Conservation (phyloP, 2,888 invertebrate species). For the Diarsia brunnea region DNA sequence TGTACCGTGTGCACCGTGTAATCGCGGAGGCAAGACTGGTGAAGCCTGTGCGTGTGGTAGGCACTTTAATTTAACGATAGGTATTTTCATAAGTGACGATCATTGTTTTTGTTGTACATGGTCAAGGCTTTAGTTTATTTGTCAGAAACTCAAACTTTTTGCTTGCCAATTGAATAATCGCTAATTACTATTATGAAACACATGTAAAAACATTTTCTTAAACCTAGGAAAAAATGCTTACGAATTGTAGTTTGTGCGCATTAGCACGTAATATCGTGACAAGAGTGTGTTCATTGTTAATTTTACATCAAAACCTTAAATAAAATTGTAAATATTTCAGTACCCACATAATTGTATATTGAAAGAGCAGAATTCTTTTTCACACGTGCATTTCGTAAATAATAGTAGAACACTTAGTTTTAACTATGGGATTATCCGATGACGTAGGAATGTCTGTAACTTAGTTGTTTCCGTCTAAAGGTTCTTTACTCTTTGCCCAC, state of each 20-base stretch:
- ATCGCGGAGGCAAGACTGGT: too few relatives aligned
- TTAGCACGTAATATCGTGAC: background rate
- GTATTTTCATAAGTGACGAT: background rate
- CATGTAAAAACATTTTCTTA: constrained; percentile 11
- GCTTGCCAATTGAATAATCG: constrained; percentile 26
- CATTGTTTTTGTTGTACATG: constrained; percentile 7
- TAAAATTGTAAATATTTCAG: background rate
- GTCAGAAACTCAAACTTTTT: constrained; percentile 7
- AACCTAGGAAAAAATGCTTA: constrained; percentile 1
- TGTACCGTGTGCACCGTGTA: too few relatives aligned
- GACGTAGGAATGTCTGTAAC: constrained; percentile 25
- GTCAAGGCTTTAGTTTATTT: constrained; percentile 11
- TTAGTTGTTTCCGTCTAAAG: background rate
- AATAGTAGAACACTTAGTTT: background rate
- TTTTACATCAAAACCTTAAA: background rate
- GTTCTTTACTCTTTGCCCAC: constrained; percentile 34
- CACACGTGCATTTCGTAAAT: background rate
- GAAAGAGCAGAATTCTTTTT: background rate
- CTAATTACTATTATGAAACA: constrained; percentile 4
- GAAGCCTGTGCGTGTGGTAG: too few relatives aligned
- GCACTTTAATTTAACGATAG: background rate
- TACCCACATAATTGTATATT: too few relatives aligned
- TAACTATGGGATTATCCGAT: constrained; percentile 24
- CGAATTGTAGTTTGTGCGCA: background rate
- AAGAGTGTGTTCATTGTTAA: background rate